Conservation (phyloP, 2,888 invertebrate genomes). For the Kryphioiulus occultus region DNA sequence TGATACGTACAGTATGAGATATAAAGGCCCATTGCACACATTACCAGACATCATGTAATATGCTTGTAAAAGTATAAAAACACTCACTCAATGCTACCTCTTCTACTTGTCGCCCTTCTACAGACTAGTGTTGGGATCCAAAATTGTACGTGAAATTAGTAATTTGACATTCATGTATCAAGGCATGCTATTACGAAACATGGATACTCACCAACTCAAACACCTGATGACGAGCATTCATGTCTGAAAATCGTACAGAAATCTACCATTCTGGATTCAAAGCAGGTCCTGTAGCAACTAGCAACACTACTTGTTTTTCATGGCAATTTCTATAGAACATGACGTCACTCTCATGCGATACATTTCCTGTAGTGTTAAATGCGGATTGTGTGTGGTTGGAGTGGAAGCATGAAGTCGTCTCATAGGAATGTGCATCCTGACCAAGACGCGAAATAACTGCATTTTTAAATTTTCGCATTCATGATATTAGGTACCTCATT, state of each 20-base stretch:
- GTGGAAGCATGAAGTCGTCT: too few species aligned
- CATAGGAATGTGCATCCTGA: too few species aligned
- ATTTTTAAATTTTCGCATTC: too few species aligned
- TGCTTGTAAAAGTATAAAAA: background rate
- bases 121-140: slow-evolving; percentile 37
- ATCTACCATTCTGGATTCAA: too few species aligned
- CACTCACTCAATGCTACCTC: slow-evolving; percentile 78
- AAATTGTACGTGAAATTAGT: background rate
- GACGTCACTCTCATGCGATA: background rate
- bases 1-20: background rate
- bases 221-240: slow-evolving; percentile 50
- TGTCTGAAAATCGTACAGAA: background rate
- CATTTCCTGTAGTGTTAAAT: too few species aligned
- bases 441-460: too few species aligned
- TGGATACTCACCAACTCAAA: slow-evolving; percentile 50
- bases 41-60: background rate
- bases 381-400: too few species aligned
- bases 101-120: slow-evolving; percentile 73
- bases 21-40: background rate
- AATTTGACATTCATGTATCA: background rate
- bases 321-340: background rate
- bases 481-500: too few species aligned
- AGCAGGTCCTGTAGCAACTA: too few species aligned
- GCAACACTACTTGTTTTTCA: background rate
- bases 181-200: background rate